Evolutionary conservation across 64 coral and sea anemone species (phyloP).

Genomic region (Porites lutea): DNA sequence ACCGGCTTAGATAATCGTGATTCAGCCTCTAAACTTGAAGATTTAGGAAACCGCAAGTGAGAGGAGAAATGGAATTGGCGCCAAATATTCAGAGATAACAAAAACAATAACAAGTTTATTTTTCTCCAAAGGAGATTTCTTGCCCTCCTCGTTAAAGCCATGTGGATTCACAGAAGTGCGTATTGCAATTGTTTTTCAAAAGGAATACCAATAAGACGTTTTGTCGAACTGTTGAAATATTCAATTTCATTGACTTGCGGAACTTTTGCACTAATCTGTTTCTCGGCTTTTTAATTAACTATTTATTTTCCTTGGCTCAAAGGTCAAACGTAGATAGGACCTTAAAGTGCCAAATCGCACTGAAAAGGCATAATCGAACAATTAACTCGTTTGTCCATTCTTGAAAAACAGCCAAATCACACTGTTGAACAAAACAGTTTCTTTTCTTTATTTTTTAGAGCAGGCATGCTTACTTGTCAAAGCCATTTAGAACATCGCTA

Average conservation of each 20-base stretch:
- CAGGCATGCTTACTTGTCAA: background rate
- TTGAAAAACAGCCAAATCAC: background rate
- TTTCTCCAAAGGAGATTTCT: background rate
- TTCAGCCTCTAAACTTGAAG: constrained; percentile 2
- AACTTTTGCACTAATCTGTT: background rate
- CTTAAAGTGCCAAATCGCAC: background rate
- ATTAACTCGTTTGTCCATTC: constrained; percentile 7
- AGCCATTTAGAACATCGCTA: constrained; percentile 1
- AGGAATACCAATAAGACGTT: background rate
- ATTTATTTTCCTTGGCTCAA: background rate
- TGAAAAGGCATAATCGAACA: background rate
- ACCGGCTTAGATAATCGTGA: constrained; percentile 12
- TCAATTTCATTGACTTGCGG: constrained; percentile 1
- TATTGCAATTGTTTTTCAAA: background rate
- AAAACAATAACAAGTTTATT: background rate
- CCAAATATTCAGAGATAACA: background rate
- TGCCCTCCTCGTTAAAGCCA: background rate
- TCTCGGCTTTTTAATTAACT: constrained; percentile 6
- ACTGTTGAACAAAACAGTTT: background rate
- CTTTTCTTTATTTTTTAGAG: background rate
- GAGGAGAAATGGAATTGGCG: background rate
- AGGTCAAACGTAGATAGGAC: background rate
- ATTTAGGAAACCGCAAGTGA: constrained; percentile 32
- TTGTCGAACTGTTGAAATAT: background rate
- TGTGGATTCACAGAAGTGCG: background rate